Percentiles rank a stretch among this genome's conserved stretches.
phyloP scores from a whole-genome alignment of 2,113 vertebrate species.

The Chlamydotis undulata region DNA sequence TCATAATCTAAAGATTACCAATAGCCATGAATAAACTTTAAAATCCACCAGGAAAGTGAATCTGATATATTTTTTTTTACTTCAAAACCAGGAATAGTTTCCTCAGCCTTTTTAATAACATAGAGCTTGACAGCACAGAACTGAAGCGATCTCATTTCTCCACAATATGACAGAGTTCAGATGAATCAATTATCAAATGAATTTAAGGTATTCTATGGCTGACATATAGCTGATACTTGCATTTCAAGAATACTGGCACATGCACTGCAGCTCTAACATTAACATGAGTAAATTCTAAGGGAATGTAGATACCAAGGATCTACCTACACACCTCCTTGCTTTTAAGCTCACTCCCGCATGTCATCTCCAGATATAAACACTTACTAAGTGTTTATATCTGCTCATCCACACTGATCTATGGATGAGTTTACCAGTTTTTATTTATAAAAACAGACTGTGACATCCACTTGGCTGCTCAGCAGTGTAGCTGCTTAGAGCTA shows the following conservation, averaged over 20 bases:
- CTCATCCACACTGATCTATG: background rate
- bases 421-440: background rate
- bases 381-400: background rate
- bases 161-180: background rate
- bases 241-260: background rate
- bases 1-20: background rate
- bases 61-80: background rate
- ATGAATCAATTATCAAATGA: background rate
- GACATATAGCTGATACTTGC: background rate
- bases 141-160: background rate
- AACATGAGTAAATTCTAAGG: background rate
- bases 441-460: background rate
- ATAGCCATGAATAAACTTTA: background rate
- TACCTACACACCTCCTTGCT: background rate
- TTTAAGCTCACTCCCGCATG: background rate
- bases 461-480: background rate
- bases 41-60: background rate
- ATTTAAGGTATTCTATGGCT: background rate
- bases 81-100: background rate
- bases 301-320: background rate
- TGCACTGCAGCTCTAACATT: background rate
- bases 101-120: background rate
- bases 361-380: background rate
- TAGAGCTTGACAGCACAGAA: background rate
- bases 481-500: background rate